These are phyloP conservation scores for Cryptotis parvus DNA, from an alignment of 2,113 vertebrate species.

Conservation along the genomic window DNA sequence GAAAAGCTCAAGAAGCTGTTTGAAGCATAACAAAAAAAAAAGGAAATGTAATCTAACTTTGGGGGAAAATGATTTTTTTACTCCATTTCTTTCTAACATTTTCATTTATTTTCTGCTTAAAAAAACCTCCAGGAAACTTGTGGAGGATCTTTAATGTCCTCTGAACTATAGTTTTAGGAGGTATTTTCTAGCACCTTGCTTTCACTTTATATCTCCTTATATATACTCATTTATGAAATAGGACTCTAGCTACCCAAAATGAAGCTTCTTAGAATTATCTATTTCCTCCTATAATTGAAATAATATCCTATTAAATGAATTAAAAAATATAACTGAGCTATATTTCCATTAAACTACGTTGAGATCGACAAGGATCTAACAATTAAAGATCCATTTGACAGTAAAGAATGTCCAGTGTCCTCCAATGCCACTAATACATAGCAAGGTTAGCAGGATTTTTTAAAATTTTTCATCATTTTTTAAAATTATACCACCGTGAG, in stretches of 20 bases:
- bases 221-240: background rate
- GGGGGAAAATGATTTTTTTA: background rate
- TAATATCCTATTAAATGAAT: background rate
- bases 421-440: background rate
- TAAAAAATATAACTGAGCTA: background rate
- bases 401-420: background rate
- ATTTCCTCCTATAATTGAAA: background rate
- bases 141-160: background rate
- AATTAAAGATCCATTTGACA: background rate
- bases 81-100: slow-evolving; percentile 4
- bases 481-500: too few species aligned
- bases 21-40: slow-evolving; percentile 59
- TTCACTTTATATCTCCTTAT: background rate
- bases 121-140: background rate
- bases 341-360: background rate
- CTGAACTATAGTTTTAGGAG: background rate
- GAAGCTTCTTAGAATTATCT: background rate
- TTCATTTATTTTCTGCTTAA: slow-evolving; percentile 58
- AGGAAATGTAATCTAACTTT: slow-evolving; percentile 69
- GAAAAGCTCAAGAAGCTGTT: slow-evolving; percentile 61
- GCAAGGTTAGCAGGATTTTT: background rate
- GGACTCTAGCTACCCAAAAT: too few species aligned
- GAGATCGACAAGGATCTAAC: background rate
- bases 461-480: background rate
- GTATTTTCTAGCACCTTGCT: background rate